Conservation (phyloP, 2,797 vertebrate genomes). For the Leucoraja ocellata region DNA sequence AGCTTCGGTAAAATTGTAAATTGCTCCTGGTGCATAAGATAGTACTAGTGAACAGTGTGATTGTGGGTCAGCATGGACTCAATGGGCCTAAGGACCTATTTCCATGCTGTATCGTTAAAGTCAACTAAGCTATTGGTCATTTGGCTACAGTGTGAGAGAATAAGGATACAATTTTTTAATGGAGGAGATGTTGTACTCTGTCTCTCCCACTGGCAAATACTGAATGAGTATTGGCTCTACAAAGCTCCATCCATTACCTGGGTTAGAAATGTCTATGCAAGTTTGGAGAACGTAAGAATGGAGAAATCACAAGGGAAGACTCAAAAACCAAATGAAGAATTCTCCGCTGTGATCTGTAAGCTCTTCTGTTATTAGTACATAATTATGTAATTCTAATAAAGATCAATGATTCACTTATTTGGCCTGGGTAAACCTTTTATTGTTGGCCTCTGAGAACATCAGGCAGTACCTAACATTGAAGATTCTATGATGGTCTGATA, state of each 20-base stretch:
- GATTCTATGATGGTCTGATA: not conserved
- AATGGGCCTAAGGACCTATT: too few relatives aligned
- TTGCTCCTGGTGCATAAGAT: too few relatives aligned
- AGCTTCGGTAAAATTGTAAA: too few relatives aligned
- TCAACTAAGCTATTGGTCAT: too few relatives aligned
- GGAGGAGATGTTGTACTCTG: not conserved
- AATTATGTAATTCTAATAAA: not conserved
- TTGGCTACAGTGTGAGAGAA: not conserved
- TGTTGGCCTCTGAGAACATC: not conserved
- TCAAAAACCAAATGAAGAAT: not conserved
- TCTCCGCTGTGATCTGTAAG: not conserved
- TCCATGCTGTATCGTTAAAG: too few relatives aligned
- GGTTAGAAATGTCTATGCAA: not conserved
- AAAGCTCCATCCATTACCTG: not conserved
- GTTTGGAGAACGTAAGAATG: not conserved
- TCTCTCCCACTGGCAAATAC: not conserved
- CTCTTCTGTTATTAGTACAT: not conserved
- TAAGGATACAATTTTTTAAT: too few relatives aligned
- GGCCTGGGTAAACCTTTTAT: not conserved
- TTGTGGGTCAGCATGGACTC: too few relatives aligned
- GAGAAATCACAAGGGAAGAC: not conserved
- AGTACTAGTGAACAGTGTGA: too few relatives aligned
- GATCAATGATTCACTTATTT: slow-evolving; percentile 6
- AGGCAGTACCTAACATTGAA: not conserved
- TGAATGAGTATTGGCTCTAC: not conserved